Evolutionary conservation across 2,797 vertebrate species (phyloP).

Genomic region (Xenentodon cancila): DNA sequence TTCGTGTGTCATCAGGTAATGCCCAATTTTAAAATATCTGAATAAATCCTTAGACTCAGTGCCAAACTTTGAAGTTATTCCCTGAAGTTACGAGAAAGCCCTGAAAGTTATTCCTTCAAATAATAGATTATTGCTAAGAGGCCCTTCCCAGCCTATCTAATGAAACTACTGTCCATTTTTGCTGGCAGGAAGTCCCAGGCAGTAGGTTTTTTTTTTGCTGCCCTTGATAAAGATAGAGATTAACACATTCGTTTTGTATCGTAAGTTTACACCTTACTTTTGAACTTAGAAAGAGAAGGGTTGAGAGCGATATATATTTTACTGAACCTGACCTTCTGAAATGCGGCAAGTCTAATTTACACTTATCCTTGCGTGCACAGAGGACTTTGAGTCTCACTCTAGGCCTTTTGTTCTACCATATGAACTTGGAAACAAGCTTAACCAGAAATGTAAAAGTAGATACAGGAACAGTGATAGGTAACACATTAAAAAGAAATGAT

Average conservation of each 20-base stretch:
- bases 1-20: no score
- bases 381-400: no score
- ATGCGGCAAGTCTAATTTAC: no score
- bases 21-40: not conserved
- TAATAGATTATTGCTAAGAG: not conserved
- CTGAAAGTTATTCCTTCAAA: not conserved
- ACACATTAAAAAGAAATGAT: no score
- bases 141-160: not conserved
- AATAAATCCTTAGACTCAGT: not conserved
- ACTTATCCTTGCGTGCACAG: no score
- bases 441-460: no score
- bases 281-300: not conserved
- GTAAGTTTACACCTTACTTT: not conserved
- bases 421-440: no score
- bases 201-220: not conserved
- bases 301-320: slow-evolving; percentile 2
- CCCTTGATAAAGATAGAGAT: not conserved
- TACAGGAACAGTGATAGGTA: no score
- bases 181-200: not conserved
- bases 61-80: not conserved
- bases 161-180: not conserved
- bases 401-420: no score
- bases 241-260: slow-evolving; percentile 2
- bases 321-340: not conserved
- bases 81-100: not conserved